phyloP scores from a whole-genome alignment of 2,888 invertebrate species.

The Diarsia dahlii region DNA sequence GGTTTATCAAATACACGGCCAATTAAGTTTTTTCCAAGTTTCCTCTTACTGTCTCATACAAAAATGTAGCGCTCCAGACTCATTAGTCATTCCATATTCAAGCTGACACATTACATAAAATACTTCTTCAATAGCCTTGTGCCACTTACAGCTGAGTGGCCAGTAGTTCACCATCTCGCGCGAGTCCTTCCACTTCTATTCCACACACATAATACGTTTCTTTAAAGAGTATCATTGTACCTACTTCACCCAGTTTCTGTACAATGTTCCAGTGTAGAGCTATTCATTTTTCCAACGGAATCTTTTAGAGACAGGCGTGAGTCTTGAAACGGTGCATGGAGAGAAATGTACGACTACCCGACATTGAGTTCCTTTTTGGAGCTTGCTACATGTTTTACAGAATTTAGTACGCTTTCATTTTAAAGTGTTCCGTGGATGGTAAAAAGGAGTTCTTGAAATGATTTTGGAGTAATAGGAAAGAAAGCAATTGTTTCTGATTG shows the following conservation, averaged over 20 bases:
- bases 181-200: slow-evolving; percentile 6
- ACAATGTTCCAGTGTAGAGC: slow-evolving; percentile 38
- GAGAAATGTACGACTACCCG: slow-evolving; percentile 53
- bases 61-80: background rate
- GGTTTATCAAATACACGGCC: background rate
- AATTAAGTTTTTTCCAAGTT: background rate
- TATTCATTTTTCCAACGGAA: slow-evolving; percentile 52
- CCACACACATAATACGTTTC: slow-evolving; percentile 18
- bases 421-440: slow-evolving; percentile 26
- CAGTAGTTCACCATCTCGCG: background rate
- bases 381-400: slow-evolving; percentile 37
- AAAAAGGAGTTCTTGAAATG: slow-evolving; percentile 10
- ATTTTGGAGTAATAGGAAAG: background rate
- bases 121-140: slow-evolving; percentile 10
- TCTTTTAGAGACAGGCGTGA: slow-evolving; percentile 53
- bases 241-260: slow-evolving; percentile 15
- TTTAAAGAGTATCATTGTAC: slow-evolving; percentile 14
- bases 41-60: no score
- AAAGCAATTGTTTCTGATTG: background rate
- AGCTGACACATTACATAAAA: background rate
- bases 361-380: slow-evolving; percentile 43
- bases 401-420: slow-evolving; percentile 44
- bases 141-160: slow-evolving; percentile 9
- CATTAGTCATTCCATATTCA: slow-evolving; percentile 16
- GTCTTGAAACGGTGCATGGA: slow-evolving; percentile 58